These are phyloP conservation scores for Distichodus sexfasciatus DNA, from an alignment of 2,797 vertebrate species.

Conservation along the genomic window DNA sequence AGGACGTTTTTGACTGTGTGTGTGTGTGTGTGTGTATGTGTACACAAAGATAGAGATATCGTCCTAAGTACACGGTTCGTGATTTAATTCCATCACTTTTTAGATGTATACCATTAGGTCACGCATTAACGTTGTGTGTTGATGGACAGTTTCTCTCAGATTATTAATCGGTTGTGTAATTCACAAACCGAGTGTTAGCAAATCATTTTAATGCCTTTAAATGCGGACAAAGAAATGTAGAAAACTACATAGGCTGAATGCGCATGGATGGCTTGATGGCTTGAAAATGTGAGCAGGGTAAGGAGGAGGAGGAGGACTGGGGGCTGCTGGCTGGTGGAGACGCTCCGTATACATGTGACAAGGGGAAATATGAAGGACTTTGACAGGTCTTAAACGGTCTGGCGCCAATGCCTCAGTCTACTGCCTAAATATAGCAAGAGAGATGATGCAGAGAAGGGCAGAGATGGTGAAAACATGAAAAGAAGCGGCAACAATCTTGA, in stretches of 20 bases:
- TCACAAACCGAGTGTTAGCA: not conserved
- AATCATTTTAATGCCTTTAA: slow-evolving; percentile 42
- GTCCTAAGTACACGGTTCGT: too few relatives aligned
- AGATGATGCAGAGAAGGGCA: slow-evolving; percentile 83
- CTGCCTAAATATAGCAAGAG: slow-evolving; percentile 87
- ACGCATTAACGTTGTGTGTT: too few relatives aligned
- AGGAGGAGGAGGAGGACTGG: slow-evolving; percentile 50
- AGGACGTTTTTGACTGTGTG: too few relatives aligned
- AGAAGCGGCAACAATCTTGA: slow-evolving; percentile 67
- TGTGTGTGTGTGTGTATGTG: too few relatives aligned
- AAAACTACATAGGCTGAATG: slow-evolving; percentile 42
- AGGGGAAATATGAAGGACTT: slow-evolving; percentile 92
- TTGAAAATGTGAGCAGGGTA: slow-evolving; percentile 33
- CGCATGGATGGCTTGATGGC: slow-evolving; percentile 36
- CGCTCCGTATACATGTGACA: slow-evolving; percentile 91
- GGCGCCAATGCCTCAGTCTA: slow-evolving; percentile 94
- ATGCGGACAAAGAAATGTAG: slow-evolving; percentile 32
- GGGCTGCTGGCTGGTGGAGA: slow-evolving; percentile 67
- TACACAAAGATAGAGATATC: too few relatives aligned
- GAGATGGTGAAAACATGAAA: slow-evolving; percentile 79
- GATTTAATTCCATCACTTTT: too few relatives aligned
- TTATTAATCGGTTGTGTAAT: too few relatives aligned
- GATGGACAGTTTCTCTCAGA: too few relatives aligned
- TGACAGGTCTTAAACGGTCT: slow-evolving; percentile 98
- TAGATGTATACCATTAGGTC: too few relatives aligned